These are phyloP conservation scores for Pimpla rufipes DNA, from an alignment of 2,888 invertebrate genomes.

Conservation along the genomic window DNA sequence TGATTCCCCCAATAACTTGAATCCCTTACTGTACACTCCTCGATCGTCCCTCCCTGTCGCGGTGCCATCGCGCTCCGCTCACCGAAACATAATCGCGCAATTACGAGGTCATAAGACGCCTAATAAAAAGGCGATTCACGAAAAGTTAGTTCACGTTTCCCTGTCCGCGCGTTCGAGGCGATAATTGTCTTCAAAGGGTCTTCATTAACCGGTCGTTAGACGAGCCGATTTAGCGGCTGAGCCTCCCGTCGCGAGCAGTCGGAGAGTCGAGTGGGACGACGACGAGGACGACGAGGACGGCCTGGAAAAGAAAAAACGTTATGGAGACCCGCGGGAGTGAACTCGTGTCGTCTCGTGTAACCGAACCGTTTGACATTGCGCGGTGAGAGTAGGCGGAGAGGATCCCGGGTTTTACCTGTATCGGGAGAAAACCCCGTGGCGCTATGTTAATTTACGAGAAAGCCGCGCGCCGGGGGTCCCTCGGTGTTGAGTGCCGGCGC, in stretches of 20 bases:
- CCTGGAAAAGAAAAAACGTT: not conserved
- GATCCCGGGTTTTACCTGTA: slow-evolving; percentile 52
- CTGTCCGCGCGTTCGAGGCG: slow-evolving; percentile 17
- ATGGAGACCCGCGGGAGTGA: not conserved
- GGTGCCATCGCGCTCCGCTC: not conserved
- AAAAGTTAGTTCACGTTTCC: slow-evolving; percentile 25
- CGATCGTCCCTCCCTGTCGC: not conserved
- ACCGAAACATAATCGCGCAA: slow-evolving; percentile 51
- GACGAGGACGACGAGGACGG: not conserved
- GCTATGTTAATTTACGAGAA: slow-evolving; percentile 77
- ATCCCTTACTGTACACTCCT: not conserved
- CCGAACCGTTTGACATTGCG: slow-evolving; percentile 48
- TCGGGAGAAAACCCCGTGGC: slow-evolving; percentile 67
- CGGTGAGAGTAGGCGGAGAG: slow-evolving; percentile 14
- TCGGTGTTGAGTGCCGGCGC: slow-evolving; percentile 72
- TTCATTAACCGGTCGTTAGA: slow-evolving; percentile 62
- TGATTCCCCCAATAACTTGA: too few species aligned
- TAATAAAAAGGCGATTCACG: slow-evolving; percentile 56
- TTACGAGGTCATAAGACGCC: slow-evolving; percentile 58
- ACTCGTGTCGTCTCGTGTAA: slow-evolving; percentile 10
- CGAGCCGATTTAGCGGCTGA: slow-evolving; percentile 9
- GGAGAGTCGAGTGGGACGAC: not conserved
- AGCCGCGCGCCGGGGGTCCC: slow-evolving; percentile 65
- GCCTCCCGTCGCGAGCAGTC: slow-evolving; percentile 16
- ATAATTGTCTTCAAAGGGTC: slow-evolving; percentile 53